phyloP scores from a whole-genome alignment of 2,888 invertebrate genomes.

The Cabera pusaria region DNA sequence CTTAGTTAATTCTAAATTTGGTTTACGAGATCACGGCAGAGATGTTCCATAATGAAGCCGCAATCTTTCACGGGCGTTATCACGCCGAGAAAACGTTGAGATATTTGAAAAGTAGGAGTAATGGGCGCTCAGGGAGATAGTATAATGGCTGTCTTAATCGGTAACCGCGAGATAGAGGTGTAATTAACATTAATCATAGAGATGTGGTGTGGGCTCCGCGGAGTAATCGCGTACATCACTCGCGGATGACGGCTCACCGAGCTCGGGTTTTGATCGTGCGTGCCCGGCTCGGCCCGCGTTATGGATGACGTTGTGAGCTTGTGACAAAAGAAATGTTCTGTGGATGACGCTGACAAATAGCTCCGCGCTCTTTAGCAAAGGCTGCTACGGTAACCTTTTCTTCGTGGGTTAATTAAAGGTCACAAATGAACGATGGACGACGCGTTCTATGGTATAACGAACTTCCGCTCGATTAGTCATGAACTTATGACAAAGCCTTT shows the following conservation, averaged over 20 bases:
- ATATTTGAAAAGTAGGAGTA: constrained; percentile 52
- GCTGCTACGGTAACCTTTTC: constrained; percentile 40
- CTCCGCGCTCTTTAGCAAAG: constrained; percentile 41
- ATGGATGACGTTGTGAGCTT: constrained; percentile 46
- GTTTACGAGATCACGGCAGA: constrained; percentile 1
- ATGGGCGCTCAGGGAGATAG: constrained; percentile 63
- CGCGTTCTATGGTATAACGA: constrained; percentile 12
- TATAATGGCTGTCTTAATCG: constrained; percentile 68
- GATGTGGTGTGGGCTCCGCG: constrained; percentile 59
- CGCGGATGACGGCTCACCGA: constrained; percentile 34
- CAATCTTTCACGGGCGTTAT: constrained; percentile 24
- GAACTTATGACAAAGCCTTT: background rate
- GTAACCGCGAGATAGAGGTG: constrained; percentile 65
- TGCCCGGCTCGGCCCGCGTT: constrained; percentile 38
- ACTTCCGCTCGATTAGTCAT: constrained; percentile 10
- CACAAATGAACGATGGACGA: constrained; percentile 28
- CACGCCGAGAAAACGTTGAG: constrained; percentile 33
- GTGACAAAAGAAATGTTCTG: constrained; percentile 59
- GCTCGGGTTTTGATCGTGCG: constrained; percentile 30
- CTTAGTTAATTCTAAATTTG: background rate
- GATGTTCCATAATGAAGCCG: constrained; percentile 10
- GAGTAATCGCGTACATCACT: constrained; percentile 68
- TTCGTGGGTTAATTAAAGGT: constrained; percentile 44
- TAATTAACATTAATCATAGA: constrained; percentile 78
- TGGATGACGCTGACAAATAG: constrained; percentile 60